Evolutionary conservation across 2,888 invertebrate species (phyloP), one percentile per base, ranked within the genome.

Genomic region (Timema podura): DNA sequence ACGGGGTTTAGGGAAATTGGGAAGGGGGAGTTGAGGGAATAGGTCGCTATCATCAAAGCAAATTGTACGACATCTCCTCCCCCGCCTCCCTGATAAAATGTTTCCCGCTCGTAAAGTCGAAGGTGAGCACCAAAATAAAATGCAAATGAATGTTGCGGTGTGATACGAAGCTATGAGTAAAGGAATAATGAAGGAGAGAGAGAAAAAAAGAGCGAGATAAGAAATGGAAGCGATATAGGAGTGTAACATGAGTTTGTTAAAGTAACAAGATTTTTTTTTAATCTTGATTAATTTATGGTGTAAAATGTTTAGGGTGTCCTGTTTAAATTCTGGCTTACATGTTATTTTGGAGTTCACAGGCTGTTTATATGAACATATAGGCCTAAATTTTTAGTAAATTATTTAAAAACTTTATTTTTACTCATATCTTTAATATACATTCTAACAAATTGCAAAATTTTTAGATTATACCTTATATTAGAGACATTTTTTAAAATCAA

Each of bases 41-140:
- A 13, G n/a, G 30, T 45, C 61, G 30, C 44, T 44, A 61, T 61
- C 61, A n/a, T 16, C 61, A 61, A 61, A 61, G 61, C 61, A 61
- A 61, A 61, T 61, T 61, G 61, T 61, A 61, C 61, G 61, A 61
- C 61, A 61, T 61, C 61, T 61, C 61, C 30, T 61, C 61, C 30
- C 30, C 30, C 30, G 30, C 30, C 30, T 9, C 61, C 44, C 44
- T 15, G 61, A 30, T 61, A 44, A 61, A 61, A 61, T 61, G 61
- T 30, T 61, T 30, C 0, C 45, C 61, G 61, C 45, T 16, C 61
- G 61, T 45, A 45, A 61, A 61, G 44, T 45, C 61, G 61, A 61
- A 61, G 61, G 61, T 61, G 61, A 61, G 61, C 10, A 45, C 45
- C 61, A 45, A 61, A 61, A 61, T 61, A 61, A 61, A 61, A 61